Evolutionary conservation across 2,113 vertebrate genomes (phyloP).

Genomic region (Labeo catla): DNA sequence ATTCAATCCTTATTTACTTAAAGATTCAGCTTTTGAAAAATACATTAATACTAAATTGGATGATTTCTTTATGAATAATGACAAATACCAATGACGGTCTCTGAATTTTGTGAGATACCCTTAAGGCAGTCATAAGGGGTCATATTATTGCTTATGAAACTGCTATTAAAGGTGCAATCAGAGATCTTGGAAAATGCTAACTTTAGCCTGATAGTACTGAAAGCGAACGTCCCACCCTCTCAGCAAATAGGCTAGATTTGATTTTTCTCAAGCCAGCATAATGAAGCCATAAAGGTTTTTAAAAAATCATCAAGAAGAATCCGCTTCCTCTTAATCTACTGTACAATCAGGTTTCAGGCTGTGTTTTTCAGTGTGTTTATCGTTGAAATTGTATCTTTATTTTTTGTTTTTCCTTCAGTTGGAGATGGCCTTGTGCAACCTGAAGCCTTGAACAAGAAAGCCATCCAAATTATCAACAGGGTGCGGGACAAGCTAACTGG

Average conservation of each 20-base stretch:
- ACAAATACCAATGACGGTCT: too few relatives aligned
- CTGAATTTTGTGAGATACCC: too few relatives aligned
- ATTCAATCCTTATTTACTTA: too few relatives aligned
- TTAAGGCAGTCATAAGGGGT: too few relatives aligned
- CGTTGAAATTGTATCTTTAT: neutral
- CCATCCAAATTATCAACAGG: constrained; percentile 98
- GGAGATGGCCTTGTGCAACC: constrained; percentile 97
- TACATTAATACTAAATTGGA: too few relatives aligned
- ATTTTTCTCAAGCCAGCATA: neutral
- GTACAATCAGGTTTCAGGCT: neutral
- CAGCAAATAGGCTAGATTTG: neutral
- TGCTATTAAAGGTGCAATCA: too few relatives aligned
- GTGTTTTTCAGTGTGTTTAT: neutral
- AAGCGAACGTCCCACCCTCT: too few relatives aligned
- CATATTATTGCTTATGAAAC: too few relatives aligned
- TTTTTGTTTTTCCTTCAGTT: constrained; percentile 75
- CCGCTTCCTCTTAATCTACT: neutral
- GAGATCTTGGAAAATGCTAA: too few relatives aligned
- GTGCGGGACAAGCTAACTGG: constrained; percentile 99
- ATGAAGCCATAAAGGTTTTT: neutral
- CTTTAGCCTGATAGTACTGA: too few relatives aligned
- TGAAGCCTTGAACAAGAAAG: constrained; percentile 98
- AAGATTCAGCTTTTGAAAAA: too few relatives aligned
- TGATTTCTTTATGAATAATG: too few relatives aligned
- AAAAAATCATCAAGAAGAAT: neutral